Base-by-base conservation (phyloP, 2,113 vertebrate genomes). In the Falco punctatus region DNA sequence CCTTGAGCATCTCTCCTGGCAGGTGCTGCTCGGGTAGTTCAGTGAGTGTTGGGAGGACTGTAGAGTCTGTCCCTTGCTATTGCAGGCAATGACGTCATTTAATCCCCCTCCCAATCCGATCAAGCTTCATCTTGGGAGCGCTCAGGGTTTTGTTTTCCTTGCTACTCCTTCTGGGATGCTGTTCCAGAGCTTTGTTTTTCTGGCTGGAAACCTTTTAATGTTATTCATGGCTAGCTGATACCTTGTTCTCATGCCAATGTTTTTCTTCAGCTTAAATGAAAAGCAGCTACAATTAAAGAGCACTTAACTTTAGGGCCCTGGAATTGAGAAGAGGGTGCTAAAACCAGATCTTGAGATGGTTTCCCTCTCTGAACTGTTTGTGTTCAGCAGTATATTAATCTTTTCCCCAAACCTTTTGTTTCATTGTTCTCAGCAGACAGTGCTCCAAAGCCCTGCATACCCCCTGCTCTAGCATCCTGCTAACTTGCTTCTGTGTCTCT, bases 401-500 rank as follows among this genome's bases (percentile, higher is more conserved):
- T 82, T 42, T 73, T 32, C 30, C 35, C 54, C 16, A 9, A 38
- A 71, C 73, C 48, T 65, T 64, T 59, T 33, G 40, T 77, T 91
- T 85, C 30, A 32, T 17, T n/a, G 58, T 61, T 65, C 10, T 35
- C 13, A 69, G 61, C 49, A 59, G 80, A 72, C 72, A 79, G 57
- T 4, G 14, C 54, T 88, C 62, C 55, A 73, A 74, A 77, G 73
- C 59, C n/a, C 46, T 59, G 51, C 15, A 4, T 24, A 22, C 1
- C 5, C 27, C 11, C 52, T 69, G 44, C 65, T 94, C 59, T 14
- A 33, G 51, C 5, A 0, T 23, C 35, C 73, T 69, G 30, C 89
- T 98, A 81, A 98, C 28, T 26, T n/a, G 19, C 75, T 89, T 94
- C 62, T 96, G 55, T 95, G 52, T 98, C 78, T 98, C 96, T 98